A percentile compares a stretch with the other conserved stretches of the same genome.
Conservation (phyloP, 2,797 vertebrate genomes). For the Acanthurus leucopareius region DNA sequence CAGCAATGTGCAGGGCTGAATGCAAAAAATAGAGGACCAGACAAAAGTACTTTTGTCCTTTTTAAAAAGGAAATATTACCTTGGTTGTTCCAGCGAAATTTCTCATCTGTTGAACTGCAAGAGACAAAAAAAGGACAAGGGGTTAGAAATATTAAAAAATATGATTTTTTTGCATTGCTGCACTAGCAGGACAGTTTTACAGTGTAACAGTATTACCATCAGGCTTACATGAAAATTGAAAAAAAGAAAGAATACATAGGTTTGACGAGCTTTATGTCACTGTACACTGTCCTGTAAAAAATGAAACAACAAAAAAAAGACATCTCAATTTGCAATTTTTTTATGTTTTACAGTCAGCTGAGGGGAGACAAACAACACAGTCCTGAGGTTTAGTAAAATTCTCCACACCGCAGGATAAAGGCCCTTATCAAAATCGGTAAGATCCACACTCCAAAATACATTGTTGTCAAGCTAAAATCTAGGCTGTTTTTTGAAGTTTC, state of each 20-base stretch:
- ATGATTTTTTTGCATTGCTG: not conserved
- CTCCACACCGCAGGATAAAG: constrained; percentile 4
- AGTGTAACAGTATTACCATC: not conserved
- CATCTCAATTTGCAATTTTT: not conserved
- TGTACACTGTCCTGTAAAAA: not conserved
- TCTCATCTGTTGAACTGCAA: constrained; percentile 96
- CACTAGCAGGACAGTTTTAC: constrained; percentile 17
- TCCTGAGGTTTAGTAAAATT: constrained; percentile 33
- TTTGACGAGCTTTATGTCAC: constrained; percentile 15
- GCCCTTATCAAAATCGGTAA: constrained; percentile 11
- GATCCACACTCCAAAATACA: constrained; percentile 10
- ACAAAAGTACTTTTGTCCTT: constrained; percentile 10
- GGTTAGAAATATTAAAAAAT: constrained; percentile 49
- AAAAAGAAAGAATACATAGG: not conserved
- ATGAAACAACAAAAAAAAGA: no score
- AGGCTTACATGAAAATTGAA: not conserved
- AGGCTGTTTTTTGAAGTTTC: constrained; percentile 5
- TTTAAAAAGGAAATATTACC: constrained; percentile 82
- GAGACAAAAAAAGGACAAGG: constrained; percentile 57
- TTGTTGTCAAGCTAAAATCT: constrained; percentile 18
- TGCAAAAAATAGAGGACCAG: constrained; percentile 35
- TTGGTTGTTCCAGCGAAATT: constrained; percentile 99
- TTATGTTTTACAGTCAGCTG: constrained; percentile 8
- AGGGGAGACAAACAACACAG: constrained; percentile 4
- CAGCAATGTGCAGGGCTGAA: constrained; percentile 18